Base-by-base conservation (phyloP, 1,140 invertebrate species). In the Triops longicaudatus region DNA sequence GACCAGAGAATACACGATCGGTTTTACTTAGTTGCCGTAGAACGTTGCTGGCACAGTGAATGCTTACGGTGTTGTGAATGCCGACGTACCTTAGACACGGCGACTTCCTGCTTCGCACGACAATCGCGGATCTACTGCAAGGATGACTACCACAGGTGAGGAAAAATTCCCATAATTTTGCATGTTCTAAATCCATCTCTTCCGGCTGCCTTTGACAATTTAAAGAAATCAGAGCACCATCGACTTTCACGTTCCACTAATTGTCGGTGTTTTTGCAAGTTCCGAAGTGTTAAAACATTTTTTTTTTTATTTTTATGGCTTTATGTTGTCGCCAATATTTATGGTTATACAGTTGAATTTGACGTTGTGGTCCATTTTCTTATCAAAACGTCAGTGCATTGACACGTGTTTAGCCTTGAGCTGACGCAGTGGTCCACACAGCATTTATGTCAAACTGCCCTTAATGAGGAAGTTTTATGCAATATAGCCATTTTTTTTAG, bases 1-100 rank as follows among this genome's bases (percentile, higher is more conserved):
- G 91, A 92, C 1, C 84, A 88, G 4, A 86, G 88, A 77, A 96
- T 97, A 83, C 88, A 90, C 78, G 95, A 98, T 86, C 86, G 93
- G 79, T 97, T 90, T 86, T 97, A 96, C 84, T 88, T 97, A 26
- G 86, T 91, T 78, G 93, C 93, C 1, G 93, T 94, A 27, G 94
- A 97, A 82, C 88, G 92, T 78, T 91, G 92, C 17, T 81, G 80
- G 77, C 81, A 81, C 73, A 78, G 79, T 9, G 80, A 81, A 26
- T 81, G 81, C 73, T 77, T 81, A n/a, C 75, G 80, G 28, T 81
- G 81, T 77, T 77, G 26, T 27, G 77, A 78, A 28, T 81, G 81
- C 72, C 43, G 74, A 37, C 74, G 74, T 12, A 79, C 78, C 17
- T 75, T 81, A n/a, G 79, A 80, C 50, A 80, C 81, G 43, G 80